Base-by-base conservation (phyloP, 2,888 invertebrate genomes). In the Lydus trimaculatus region DNA sequence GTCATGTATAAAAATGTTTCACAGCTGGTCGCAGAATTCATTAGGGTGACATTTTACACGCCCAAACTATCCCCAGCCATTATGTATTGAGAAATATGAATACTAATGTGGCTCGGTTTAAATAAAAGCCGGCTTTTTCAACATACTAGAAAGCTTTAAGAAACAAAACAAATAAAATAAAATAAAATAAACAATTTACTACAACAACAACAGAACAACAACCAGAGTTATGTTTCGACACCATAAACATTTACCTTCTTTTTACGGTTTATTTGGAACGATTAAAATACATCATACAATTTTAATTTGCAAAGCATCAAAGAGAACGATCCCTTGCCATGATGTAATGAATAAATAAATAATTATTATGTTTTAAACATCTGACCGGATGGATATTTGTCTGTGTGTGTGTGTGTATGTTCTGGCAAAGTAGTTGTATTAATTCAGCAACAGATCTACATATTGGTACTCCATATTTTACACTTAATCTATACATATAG, bases 21-120 rank as follows among this genome's bases (percentile, higher is more conserved):
- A 75, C 81, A 81, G 81, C 80, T 82, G 82, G 81, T 78, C 76
- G 77, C 77, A 69, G 80, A 82, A 81, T 82, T 82, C 82, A 82
- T 81, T 81, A 81, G 79, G 78, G 77, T 75, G 80, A 81, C 81
- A 79, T 78, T 81, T 79, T 80, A 80, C 81, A 82, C 80, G 80
- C 78, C 80, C 79, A 81, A 80, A 79, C 81, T 79, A 80, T 80
- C 78, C 75, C 73, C 65, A 71, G 74, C 77, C 79, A 76, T 80
- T 80, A 78, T 78, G 77, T 78, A 80, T 80, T 73, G 78, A 76
- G 77, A 80, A 81, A 80, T 81, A 80, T 81, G 79, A 81, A 81
- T 80, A 75, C 77, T 77, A 80, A 80, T 80, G 76, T 69, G 74
- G 75, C 73, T 73, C 72, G 75, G 74, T 76, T 78, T 75, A 76